A percentile compares a stretch with the other conserved stretches of the same genome.
Conservation (phyloP, 1,140 invertebrate species). For the Bombus impatiens region DNA sequence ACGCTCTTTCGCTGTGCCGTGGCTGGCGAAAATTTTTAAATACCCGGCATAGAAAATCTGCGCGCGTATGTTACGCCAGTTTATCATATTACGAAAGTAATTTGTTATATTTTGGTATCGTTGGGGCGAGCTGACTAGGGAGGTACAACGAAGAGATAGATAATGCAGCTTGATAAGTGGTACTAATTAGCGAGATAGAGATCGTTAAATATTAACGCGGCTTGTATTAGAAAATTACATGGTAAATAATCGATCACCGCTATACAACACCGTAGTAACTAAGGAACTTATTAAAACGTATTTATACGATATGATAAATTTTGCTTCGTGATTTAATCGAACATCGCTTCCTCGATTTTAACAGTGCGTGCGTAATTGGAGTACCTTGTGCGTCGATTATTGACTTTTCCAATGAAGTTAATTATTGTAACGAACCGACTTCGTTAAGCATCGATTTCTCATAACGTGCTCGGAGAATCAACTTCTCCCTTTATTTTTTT, state of each 20-base stretch:
- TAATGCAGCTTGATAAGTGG: neutral
- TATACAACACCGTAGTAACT: neutral
- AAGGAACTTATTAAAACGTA: neutral
- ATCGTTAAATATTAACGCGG: neutral
- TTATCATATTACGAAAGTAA: no score
- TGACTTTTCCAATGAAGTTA: neutral
- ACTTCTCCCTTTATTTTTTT: neutral
- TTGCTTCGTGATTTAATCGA: neutral
- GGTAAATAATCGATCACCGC: neutral
- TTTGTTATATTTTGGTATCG: neutral
- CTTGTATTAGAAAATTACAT: neutral
- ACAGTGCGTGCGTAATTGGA: neutral
- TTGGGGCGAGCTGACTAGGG: neutral
- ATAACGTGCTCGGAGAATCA: neutral
- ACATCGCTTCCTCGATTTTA: neutral
- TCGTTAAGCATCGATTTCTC: neutral
- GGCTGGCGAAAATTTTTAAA: neutral
- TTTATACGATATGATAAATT: neutral
- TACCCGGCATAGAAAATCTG: neutral
- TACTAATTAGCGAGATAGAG: neutral
- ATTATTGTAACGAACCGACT: neutral
- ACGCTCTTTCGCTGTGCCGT: no score
- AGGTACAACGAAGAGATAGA: neutral
- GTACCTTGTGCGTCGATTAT: neutral
- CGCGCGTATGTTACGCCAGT: no score